A percentile compares a stretch with the other conserved stretches of the same genome.
These are phyloP conservation scores for Macrobrachium rosenbergii DNA, from an alignment of 1,140 invertebrate genomes.

Conservation along the genomic window DNA sequence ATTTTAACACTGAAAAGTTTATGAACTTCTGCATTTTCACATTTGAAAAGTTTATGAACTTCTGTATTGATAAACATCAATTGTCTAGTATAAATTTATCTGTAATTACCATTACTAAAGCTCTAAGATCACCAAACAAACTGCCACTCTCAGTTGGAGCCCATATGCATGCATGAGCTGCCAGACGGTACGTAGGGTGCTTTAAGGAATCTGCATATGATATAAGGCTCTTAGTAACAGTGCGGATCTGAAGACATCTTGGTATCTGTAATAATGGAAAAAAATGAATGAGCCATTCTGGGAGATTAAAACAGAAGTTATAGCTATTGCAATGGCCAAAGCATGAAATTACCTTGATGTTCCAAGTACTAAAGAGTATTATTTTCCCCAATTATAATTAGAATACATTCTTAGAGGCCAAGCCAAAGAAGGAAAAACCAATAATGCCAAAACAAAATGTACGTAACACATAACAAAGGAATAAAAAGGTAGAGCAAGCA, in stretches of 20 bases:
- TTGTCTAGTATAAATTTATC: not conserved
- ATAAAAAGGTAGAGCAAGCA: no score
- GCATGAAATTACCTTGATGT: no score
- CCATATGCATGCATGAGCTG: conserved; percentile 40
- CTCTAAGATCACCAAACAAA: conserved; percentile 28
- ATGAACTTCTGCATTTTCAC: not conserved
- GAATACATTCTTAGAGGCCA: no score
- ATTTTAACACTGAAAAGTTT: no score
- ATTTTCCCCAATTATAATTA: no score
- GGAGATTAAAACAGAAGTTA: not conserved
- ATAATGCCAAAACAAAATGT: no score
- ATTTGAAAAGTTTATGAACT: no score
- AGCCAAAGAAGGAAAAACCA: no score
- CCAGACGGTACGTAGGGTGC: not conserved
- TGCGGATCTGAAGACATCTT: conserved; percentile 39
- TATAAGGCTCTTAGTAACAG: conserved; percentile 37
- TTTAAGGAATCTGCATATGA: conserved; percentile 28
- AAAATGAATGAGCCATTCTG: not conserved
- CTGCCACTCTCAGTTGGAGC: conserved; percentile 20
- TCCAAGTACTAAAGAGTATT: no score
- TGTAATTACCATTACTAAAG: conserved; percentile 36
- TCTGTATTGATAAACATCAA: not conserved
- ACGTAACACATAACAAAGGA: no score
- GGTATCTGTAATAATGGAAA: conserved; percentile 27
- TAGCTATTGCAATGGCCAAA: not conserved